Evolutionary conservation across 2,113 vertebrate genomes (phyloP).

Genomic region (Caracal caracal): DNA sequence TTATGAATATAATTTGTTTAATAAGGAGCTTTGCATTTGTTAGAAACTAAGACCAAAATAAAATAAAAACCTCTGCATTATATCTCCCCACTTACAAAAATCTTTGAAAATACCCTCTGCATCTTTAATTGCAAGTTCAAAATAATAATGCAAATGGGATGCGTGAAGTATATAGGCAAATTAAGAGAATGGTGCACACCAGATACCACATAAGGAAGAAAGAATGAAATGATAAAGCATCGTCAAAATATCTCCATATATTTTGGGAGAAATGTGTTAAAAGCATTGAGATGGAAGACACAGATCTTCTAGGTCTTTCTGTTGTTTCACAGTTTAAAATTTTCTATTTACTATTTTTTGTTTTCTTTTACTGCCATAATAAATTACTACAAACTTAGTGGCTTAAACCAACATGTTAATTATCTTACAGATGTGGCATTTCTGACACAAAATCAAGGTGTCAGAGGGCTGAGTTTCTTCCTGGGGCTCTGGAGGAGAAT

Average conservation of each 20-base stretch:
- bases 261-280: neutral
- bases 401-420: neutral
- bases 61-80: neutral
- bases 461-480: neutral
- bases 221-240: neutral
- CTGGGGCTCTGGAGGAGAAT: neutral
- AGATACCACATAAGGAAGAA: neutral
- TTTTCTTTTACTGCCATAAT: neutral
- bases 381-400: neutral
- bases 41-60: neutral
- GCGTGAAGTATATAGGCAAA: neutral
- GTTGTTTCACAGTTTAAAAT: neutral
- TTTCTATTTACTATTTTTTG: neutral
- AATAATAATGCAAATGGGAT: neutral
- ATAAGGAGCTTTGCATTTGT: neutral
- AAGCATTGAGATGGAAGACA: neutral
- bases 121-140: neutral
- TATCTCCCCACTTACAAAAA: neutral
- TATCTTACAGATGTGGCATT: neutral
- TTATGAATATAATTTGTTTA: neutral
- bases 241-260: neutral
- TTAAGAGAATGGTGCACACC: neutral
- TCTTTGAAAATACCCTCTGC: neutral
- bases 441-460: neutral
- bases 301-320: neutral